Conservation (phyloP, 2,113 vertebrate genomes). For the Ursus arctos region DNA sequence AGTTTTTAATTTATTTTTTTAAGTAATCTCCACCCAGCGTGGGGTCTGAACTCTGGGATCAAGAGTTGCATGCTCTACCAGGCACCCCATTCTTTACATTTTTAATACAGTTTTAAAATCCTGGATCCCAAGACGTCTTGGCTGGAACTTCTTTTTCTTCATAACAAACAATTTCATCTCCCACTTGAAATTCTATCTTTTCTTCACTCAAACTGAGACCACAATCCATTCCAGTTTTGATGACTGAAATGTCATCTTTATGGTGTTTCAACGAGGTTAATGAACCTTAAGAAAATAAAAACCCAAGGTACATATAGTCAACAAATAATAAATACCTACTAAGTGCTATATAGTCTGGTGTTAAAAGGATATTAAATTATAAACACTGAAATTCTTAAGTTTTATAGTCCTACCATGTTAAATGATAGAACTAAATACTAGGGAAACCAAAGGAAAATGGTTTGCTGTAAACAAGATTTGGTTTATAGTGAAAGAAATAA, state of each 20-base stretch:
- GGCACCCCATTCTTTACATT: background rate
- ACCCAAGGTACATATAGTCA: background rate
- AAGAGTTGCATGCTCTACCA: background rate
- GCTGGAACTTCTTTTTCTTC: constrained; percentile 87
- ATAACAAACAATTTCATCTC: constrained; percentile 94
- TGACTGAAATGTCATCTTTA: constrained; percentile 92
- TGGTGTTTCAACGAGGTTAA: constrained; percentile 94
- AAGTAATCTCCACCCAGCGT: background rate
- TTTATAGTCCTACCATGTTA: background rate
- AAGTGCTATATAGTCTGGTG: background rate
- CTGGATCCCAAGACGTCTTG: constrained; percentile 95
- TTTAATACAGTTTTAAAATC: constrained; percentile 89
- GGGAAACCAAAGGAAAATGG: background rate
- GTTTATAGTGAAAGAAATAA: background rate
- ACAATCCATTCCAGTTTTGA: constrained; percentile 95
- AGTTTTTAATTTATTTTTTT: background rate
- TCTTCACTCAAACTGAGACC: constrained; percentile 92
- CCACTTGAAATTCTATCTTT: constrained; percentile 87
- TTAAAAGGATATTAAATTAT: background rate
- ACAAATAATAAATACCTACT: background rate
- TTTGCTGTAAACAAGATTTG: background rate
- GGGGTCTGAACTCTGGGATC: background rate
- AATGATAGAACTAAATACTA: background rate
- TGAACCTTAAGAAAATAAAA: constrained; percentile 86
- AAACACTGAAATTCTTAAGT: background rate